phyloP scores from a whole-genome alignment of 2,797 vertebrate genomes.

The Ctenosaura bakeri region DNA sequence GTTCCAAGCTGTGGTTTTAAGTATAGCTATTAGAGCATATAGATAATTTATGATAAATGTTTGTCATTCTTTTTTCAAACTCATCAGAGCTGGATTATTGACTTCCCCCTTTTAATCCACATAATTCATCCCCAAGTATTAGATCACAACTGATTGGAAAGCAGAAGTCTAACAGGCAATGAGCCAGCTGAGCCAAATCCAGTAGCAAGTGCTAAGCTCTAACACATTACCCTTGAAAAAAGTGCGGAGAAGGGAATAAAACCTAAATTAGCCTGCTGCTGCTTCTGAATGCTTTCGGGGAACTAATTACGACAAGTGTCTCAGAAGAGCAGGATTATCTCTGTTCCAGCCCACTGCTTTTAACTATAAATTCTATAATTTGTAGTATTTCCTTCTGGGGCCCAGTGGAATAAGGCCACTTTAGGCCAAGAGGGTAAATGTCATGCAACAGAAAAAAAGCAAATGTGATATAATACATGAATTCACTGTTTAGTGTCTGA shows the following conservation, averaged over 20 bases:
- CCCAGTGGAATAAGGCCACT: constrained; percentile 53
- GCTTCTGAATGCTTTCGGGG: constrained; percentile 54
- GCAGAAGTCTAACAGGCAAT: constrained; percentile 47
- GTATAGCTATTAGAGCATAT: constrained; percentile 39
- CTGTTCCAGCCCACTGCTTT: constrained; percentile 62
- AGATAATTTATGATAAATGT: constrained; percentile 40
- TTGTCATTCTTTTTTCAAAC: neutral
- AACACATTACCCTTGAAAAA: constrained; percentile 65
- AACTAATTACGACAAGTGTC: constrained; percentile 60
- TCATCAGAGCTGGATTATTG: constrained; percentile 48
- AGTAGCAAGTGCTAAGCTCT: constrained; percentile 64
- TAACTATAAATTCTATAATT: constrained; percentile 52
- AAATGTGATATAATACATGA: neutral
- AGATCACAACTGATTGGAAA: constrained; percentile 62
- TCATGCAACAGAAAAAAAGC: constrained; percentile 10
- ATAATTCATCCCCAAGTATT: constrained; percentile 62
- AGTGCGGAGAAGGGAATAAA: constrained; percentile 65
- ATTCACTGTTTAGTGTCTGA: neutral
- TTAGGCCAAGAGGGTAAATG: constrained; percentile 45
- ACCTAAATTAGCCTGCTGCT: constrained; percentile 67
- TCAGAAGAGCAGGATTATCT: constrained; percentile 59
- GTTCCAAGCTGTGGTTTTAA: too few relatives aligned
- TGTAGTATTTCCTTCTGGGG: constrained; percentile 32
- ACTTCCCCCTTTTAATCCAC: constrained; percentile 66
- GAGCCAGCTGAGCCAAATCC: constrained; percentile 59